Evolutionary conservation across 2,797 vertebrate species (phyloP), one percentile per base, ranked within the genome.

Genomic region (Melanotaenia parkinsoni): DNA sequence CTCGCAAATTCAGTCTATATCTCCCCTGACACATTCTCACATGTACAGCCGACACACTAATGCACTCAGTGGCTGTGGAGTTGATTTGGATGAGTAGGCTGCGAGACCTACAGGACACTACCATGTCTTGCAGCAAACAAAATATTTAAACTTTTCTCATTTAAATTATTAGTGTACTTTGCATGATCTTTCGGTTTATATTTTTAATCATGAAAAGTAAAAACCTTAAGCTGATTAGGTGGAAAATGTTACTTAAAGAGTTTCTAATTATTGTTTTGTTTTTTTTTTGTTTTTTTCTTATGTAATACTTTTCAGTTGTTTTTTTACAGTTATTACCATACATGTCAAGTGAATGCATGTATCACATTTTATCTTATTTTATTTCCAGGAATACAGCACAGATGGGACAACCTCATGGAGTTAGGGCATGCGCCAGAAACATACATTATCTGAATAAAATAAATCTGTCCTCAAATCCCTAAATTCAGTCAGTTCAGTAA

Each of bases 21-120:
- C 81, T 76, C 69, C 82, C 79, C 61, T 66, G 76, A 89, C 85
- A 84, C 81, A 64, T 82, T 86, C 80, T 78, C 72, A 91, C 70
- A 72, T 76, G 67, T 74, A 68, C 66, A 72, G 70, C 63, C 6
- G 63, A 87, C 78, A 79, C 78, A 83, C 82, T 67, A 71, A 76
- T 83, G 81, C 88, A 84, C 83, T 85, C 74, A 71, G 57, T 67
- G 65, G 74, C 80, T 81, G 72, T 9, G 37, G 32, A 76, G 74
- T 71, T 74, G 75, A 80, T 84, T 82, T 83, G 83, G 71, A 69
- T 72, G 83, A 81, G 71, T 67, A 63, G 73, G 65, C 62, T 76
- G 70, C 72, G 12, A 30, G 32, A 81, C 62, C 63, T 68, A 68
- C 86, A 86, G 77, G 73, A 84, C 73, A 84, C 33, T 14, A 24